Conservation (phyloP, 2,888 invertebrate species). For the Halictus quadricinctus region DNA sequence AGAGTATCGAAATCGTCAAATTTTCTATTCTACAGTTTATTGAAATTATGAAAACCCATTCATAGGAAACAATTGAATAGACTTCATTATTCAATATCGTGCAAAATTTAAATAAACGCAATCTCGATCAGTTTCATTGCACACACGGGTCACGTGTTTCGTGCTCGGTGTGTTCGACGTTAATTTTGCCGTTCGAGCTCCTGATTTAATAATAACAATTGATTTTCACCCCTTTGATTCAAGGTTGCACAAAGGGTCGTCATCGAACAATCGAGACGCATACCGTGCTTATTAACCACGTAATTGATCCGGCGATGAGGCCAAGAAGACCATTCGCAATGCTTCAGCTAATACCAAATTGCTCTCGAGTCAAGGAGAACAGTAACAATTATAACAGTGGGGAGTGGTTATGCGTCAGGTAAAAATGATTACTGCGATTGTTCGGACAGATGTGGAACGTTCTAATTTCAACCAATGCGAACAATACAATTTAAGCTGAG, state of each 20-base stretch:
- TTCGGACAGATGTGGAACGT: background rate
- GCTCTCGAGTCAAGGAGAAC: conserved; percentile 42
- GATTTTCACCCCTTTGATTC: background rate
- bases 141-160: too few species aligned
- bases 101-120: too few species aligned
- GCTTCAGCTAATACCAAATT: conserved; percentile 30
- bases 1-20: too few species aligned
- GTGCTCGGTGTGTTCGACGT: too few species aligned
- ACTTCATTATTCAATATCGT: too few species aligned
- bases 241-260: conserved; percentile 28
- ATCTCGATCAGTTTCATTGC: too few species aligned
- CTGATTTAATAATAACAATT: background rate
- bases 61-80: too few species aligned
- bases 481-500: background rate
- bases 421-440: background rate
- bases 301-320: conserved; percentile 37
- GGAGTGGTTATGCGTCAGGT: conserved; percentile 24
- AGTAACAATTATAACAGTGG: conserved; percentile 32
- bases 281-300: conserved; percentile 50
- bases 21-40: too few species aligned
- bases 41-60: too few species aligned
- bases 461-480: background rate
- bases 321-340: conserved; percentile 26
- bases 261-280: conserved; percentile 24
- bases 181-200: background rate